Evolutionary conservation across 2,888 invertebrate species (phyloP).

Genomic region (Ommatoiulus sabulosus): DNA sequence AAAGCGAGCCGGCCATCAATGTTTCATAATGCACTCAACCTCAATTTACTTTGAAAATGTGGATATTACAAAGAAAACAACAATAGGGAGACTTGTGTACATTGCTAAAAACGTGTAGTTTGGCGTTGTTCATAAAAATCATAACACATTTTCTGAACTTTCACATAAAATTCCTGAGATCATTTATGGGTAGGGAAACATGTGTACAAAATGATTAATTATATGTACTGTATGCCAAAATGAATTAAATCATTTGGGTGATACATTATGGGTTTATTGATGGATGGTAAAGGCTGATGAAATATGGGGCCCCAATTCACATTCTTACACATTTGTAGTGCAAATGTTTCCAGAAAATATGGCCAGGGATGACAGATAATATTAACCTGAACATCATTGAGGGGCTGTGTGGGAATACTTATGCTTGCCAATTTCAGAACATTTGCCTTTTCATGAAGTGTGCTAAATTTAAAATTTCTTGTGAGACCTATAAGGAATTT

Average conservation of each 20-base stretch:
- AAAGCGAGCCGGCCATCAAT: background rate
- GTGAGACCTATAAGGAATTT: no score
- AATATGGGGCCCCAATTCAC: background rate
- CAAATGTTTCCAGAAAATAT: background rate
- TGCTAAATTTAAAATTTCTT: no score
- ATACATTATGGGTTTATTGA: background rate
- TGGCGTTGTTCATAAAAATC: slow-evolving; percentile 13
- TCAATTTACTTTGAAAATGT: background rate
- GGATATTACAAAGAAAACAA: background rate
- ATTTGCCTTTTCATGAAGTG: background rate
- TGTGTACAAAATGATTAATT: slow-evolving; percentile 26
- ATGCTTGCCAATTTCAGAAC: background rate
- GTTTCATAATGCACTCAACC: background rate
- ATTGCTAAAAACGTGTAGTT: background rate
- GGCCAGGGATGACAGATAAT: background rate
- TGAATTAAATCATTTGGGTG: background rate
- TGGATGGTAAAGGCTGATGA: background rate
- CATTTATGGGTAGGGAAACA: background rate
- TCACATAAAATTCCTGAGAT: slow-evolving; percentile 33
- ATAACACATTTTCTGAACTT: background rate
- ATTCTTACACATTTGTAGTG: background rate
- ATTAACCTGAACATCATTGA: background rate
- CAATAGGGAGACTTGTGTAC: background rate
- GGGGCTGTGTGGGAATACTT: background rate
- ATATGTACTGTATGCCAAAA: background rate